Evolutionary conservation across 2,797 vertebrate species (phyloP).

Genomic region (Otolemur crassicaudatus): DNA sequence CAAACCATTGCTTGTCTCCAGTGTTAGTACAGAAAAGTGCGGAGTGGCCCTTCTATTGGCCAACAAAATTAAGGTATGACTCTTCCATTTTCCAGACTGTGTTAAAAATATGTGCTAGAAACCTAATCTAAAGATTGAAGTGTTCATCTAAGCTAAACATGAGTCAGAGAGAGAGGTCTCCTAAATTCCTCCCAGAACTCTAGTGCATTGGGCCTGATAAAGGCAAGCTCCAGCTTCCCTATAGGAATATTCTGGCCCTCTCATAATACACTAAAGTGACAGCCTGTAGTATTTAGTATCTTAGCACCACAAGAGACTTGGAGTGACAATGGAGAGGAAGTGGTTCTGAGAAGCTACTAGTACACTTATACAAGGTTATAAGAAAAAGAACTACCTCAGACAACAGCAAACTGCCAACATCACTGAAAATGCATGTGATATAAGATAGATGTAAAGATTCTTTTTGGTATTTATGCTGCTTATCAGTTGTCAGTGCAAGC

Average conservation of each 20-base stretch:
- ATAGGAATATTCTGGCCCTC: neutral
- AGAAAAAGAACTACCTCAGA: neutral
- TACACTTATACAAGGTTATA: neutral
- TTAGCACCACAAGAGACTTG: neutral
- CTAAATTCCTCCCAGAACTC: neutral
- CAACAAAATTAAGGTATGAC: neutral
- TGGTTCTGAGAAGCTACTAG: neutral
- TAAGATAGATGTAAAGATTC: neutral
- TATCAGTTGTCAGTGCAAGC: neutral
- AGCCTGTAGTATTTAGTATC: neutral
- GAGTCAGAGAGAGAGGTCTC: neutral
- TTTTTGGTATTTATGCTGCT: neutral
- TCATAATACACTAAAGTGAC: neutral
- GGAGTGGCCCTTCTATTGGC: neutral
- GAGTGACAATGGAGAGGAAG: neutral
- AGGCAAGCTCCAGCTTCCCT: neutral
- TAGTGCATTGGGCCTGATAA: neutral
- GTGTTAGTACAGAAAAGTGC: neutral
- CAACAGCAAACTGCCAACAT: accelerated
- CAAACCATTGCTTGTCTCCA: neutral
- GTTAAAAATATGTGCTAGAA: neutral
- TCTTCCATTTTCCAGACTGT: neutral
- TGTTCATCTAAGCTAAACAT: neutral
- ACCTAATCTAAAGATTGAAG: neutral
- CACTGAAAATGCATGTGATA: neutral